These are phyloP conservation scores for Mimas tiliae DNA, from an alignment of 2,888 invertebrate species.

Conservation along the genomic window DNA sequence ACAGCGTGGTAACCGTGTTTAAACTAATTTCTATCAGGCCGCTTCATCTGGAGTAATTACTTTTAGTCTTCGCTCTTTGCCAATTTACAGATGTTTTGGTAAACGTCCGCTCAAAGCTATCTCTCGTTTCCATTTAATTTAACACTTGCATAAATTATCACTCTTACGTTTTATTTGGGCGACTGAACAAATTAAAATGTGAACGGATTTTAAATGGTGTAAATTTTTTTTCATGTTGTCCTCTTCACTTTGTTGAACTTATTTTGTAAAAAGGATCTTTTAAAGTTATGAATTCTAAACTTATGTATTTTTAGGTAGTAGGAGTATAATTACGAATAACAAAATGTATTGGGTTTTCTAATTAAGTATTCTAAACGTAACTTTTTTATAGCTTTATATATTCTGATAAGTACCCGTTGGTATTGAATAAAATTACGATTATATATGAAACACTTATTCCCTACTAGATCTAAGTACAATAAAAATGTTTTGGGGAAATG, in stretches of 20 bases:
- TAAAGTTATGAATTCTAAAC: no score
- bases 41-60: constrained; percentile 60
- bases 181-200: constrained; percentile 7
- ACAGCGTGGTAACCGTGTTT: constrained; percentile 43
- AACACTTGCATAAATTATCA: constrained; percentile 42
- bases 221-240: background rate
- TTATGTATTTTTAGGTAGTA: no score
- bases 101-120: constrained; percentile 47
- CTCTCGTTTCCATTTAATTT: constrained; percentile 40
- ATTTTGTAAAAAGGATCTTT: background rate
- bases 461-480: no score
- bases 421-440: no score
- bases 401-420: no score
- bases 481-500: no score
- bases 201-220: constrained; percentile 10
- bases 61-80: constrained; percentile 44
- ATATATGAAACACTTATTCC: no score
- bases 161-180: constrained; percentile 24
- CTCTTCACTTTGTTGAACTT: background rate
- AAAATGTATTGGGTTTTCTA: no score
- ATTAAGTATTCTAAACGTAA: no score
- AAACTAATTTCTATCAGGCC: constrained; percentile 53
- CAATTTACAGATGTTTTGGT: constrained; percentile 55
- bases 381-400: no score
- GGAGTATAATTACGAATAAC: no score